Evolutionary conservation across 2,888 invertebrate species (phyloP), one percentile per base, ranked within the genome.

Genomic region (Cosmopolites sordidus): DNA sequence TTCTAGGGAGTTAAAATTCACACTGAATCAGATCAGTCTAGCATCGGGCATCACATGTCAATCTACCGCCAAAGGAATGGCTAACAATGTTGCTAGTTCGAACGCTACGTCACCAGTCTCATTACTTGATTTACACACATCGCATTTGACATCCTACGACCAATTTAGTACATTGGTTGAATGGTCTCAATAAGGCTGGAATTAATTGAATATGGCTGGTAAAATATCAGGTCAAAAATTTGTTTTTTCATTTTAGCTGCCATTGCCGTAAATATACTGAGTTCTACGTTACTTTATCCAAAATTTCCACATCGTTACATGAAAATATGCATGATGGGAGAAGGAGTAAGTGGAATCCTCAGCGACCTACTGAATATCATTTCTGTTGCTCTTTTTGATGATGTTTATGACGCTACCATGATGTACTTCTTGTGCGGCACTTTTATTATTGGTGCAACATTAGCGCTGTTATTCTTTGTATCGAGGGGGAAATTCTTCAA

Each of bases 281-380:
- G 57, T 15, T 53, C 54, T 2, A 42, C 58, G 27, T 43, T 50
- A 6, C 33, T 62, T 1, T 47, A 58, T 2, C 51, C 60, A 11
- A 60, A 60, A 33, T 60, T 62, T 33, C 61, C 61, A 11, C 51
- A 41, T 2, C 29, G 29, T 22, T 62, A 55, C 48, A 58, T 57
- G 55, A 58, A 58, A 15, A 54, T 49, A 8, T 59, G 54, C 29
- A 43, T 60, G 3, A 51, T 56, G 6, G 61, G 60, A 1, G 54
- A 62, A 46, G 60, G 58, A 5, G 51, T 54, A 2, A 55, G 55
- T 12, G 60, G 59, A 14, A 56, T 62, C 6, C 39, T 60, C 12
- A 40, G 51, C 12, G 54, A 54, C 1, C 39, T 51, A 12, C 41
- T 59, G 12, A 58, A 60, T 43, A 44, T 62, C 6, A 16, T 60